Conservation (phyloP, 2,888 invertebrate genomes). For the Drosophila peninsularis region DNA sequence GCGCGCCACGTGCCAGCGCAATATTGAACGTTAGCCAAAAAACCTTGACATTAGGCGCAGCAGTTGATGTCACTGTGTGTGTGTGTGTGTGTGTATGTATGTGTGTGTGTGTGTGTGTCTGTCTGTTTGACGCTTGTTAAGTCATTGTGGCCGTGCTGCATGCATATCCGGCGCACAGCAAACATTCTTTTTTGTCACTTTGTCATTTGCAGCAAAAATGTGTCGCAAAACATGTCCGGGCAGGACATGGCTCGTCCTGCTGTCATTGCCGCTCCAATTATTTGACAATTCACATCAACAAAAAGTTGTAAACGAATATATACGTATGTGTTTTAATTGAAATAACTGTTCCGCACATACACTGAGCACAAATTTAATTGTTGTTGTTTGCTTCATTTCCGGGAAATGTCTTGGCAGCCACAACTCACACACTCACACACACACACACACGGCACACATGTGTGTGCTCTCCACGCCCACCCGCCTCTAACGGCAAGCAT, state of each 20-base stretch:
- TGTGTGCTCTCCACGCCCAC: slow-evolving; percentile 1
- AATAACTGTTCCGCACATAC: slow-evolving; percentile 34
- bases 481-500: slow-evolving; percentile 38
- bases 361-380: slow-evolving; percentile 40
- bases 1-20: slow-evolving; percentile 60
- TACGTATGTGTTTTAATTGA: slow-evolving; percentile 37
- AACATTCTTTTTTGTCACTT: slow-evolving; percentile 10
- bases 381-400: slow-evolving; percentile 46
- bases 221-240: slow-evolving; percentile 16
- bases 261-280: slow-evolving; percentile 51
- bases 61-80: neutral
- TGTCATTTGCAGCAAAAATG: slow-evolving; percentile 18
- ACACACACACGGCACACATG: neutral
- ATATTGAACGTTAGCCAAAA: slow-evolving; percentile 68
- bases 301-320: slow-evolving; percentile 1
- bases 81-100: neutral
- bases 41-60: slow-evolving; percentile 77
- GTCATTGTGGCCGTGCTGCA: slow-evolving; percentile 7
- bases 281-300: slow-evolving; percentile 42
- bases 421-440: neutral
- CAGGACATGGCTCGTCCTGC: slow-evolving; percentile 10
- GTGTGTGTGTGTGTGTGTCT: slow-evolving; percentile 8
- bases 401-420: slow-evolving; percentile 46
- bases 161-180: slow-evolving; percentile 37
- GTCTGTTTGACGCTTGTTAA: slow-evolving; percentile 5